Base-by-base conservation (phyloP, 2,888 invertebrate genomes). In the Agapetus fuscipes region DNA sequence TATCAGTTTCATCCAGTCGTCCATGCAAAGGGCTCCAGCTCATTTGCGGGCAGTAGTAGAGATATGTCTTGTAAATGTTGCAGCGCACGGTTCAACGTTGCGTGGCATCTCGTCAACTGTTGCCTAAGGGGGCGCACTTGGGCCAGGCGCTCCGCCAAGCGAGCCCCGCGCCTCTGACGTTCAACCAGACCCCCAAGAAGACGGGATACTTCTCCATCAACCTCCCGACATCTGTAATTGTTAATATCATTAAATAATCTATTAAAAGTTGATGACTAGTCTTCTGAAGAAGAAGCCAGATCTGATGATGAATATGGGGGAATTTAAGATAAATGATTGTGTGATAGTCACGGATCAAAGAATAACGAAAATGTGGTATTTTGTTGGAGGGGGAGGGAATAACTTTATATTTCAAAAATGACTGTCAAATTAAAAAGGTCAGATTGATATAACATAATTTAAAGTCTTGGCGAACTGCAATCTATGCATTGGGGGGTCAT, bases 11-110 rank as follows among this genome's bases (percentile, higher is more conserved):
- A 42, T 17, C 83, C 80, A 9, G 83, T 82, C n/a, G 80, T 84
- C 90, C 89, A 90, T 0, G 86, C 79, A 56, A 94, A 93, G 0
- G 91, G 87, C 56, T 91, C 88, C 27, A 95, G 62, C 50, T 89
- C 85, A 12, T 83, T 82, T 32, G 82, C 73, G 16, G 43, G 40
- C 11, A 44, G 34, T 20, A 40, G 29, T 6, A 33, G 24, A 14
- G 39, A 34, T 7, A 44, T 39, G 15, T 44, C 43, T 1, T 25
- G 31, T n/a, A 44, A 27, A 3, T 30, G 73, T 0, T 91, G 90
- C 20, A 95, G 64, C 48, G 83, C 63, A 52, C 82, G 78, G 55
- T 95, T 95, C 30, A 95, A 66, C 38, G 85, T 63, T 39, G 81
- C 78, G 57, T 88, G 84, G 54, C 91, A 89, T 16, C 85, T 71